These are phyloP conservation scores for Aphodius sticticus DNA, from an alignment of 2,888 invertebrate species.

Conservation along the genomic window DNA sequence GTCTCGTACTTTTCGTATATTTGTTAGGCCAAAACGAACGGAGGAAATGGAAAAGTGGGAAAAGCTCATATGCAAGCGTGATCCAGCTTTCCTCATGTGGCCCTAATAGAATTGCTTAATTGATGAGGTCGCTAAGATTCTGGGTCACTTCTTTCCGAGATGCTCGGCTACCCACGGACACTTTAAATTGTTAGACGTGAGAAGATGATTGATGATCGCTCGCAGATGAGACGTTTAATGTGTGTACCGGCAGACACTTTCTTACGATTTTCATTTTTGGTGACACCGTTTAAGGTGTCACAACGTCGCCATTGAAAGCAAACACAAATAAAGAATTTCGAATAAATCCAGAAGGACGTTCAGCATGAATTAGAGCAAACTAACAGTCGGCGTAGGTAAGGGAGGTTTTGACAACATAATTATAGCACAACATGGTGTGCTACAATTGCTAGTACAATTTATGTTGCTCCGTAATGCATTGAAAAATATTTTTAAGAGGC, in stretches of 20 bases:
- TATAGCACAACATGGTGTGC: no score
- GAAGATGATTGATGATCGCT: slow-evolving; percentile 4
- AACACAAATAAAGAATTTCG: not conserved
- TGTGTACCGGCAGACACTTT: not conserved
- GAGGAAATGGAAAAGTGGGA: not conserved
- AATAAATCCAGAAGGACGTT: not conserved
- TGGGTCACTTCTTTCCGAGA: slow-evolving; percentile 4
- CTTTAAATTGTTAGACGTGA: slow-evolving; percentile 4
- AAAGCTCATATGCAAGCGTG: not conserved
- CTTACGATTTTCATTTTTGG: not conserved
- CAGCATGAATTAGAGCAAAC: not conserved
- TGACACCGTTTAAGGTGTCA: not conserved
- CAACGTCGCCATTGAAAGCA: not conserved
- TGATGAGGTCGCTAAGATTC: not conserved
- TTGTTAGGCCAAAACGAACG: not conserved
- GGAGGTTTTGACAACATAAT: no score
- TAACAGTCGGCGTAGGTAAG: no score
- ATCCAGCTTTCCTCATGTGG: not conserved
- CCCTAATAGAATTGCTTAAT: not conserved
- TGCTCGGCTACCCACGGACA: not conserved
- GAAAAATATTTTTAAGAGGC: no score
- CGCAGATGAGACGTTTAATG: slow-evolving; percentile 4
- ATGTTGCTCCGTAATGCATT: no score
- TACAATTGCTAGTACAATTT: no score
- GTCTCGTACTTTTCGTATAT: not conserved